Evolutionary conservation across 2,888 invertebrate species (phyloP), one percentile per base, ranked within the genome.

Genomic region (Campoletis raptor): DNA sequence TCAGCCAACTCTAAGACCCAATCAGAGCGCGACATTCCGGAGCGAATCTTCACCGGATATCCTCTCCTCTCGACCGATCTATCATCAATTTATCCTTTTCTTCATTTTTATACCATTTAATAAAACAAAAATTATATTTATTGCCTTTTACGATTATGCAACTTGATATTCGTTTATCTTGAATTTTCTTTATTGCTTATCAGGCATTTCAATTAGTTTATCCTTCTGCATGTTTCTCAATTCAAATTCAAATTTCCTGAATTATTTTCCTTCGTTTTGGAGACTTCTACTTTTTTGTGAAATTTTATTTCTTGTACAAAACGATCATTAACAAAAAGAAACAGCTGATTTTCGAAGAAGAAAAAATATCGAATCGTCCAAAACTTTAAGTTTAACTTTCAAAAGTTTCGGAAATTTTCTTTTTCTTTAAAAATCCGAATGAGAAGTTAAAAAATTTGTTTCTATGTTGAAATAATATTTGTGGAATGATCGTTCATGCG

Each of bases 11-110:
- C 83, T 42, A 36, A 73, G 81, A 81, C 79, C 93, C 93, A 93
- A 93, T 94, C 92, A 91, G 92, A 93, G 91, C 90, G 89, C 90
- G 88, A 92, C 92, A 92, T 93, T 91, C 91, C 91, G 87, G 91
- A 90, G 90, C 90, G 88, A 81, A 88, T 90, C 89, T 90, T 90
- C 86, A 85, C 83, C 89, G 86, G 87, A 88, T 85, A 86, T 85
- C 85, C 84, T 88, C 78, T 82, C 57, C 48, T 36, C 52, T 24
- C 7, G 24, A 61, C 48, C 54, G 57, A 81, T 74, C 64, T n/a
- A 21, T 66, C 79, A n/a, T 42, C 69, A 15, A 57, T 52, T 30
- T 45, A 30, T 18, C 42, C 24, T 8, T 24, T 73, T 45, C 57
- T 74, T 48, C 66, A 24, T 30, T 61, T 67, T 67, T 67, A 8